These are phyloP conservation scores for Coelopa pilipes DNA, from an alignment of 2,888 invertebrate genomes.

Conservation along the genomic window DNA sequence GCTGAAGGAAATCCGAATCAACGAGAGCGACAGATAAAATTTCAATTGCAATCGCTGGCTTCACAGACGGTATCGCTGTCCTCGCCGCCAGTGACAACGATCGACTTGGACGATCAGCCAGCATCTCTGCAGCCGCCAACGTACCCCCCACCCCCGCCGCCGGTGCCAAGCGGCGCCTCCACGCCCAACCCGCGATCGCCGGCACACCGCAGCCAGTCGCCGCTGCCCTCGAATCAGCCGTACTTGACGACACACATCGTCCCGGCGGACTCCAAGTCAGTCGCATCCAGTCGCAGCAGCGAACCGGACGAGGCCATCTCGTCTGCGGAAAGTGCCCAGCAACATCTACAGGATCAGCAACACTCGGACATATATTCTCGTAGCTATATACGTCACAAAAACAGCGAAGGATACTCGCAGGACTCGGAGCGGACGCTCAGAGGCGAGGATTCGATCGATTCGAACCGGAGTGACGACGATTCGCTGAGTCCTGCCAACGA, in stretches of 20 bases:
- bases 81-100: slow-evolving; percentile 39
- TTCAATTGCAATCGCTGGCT: slow-evolving; percentile 41
- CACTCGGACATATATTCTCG: slow-evolving; percentile 32
- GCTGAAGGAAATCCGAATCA: slow-evolving; percentile 46
- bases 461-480: slow-evolving; percentile 50
- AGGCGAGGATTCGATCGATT: slow-evolving; percentile 31
- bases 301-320: slow-evolving; percentile 55
- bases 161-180: slow-evolving; percentile 28
- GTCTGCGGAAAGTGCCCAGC: slow-evolving; percentile 56
- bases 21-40: slow-evolving; percentile 43
- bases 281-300: slow-evolving; percentile 45
- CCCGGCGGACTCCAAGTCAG: slow-evolving; percentile 41
- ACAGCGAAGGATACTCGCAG: slow-evolving; percentile 5
- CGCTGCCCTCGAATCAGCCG: slow-evolving; percentile 25
- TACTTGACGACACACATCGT: slow-evolving; percentile 26
- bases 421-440: slow-evolving; percentile 4
- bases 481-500: slow-evolving; percentile 64
- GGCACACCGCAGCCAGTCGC: slow-evolving; percentile 4
- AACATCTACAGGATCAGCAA: slow-evolving; percentile 34
- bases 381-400: slow-evolving; percentile 29
- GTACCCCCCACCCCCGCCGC: slow-evolving; percentile 40
- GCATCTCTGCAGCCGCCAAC: slow-evolving; percentile 35
- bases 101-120: slow-evolving; percentile 16
- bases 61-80: slow-evolving; percentile 38
- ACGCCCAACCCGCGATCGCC: slow-evolving; percentile 39